These are phyloP conservation scores for Dinocampus coccinellae DNA, from an alignment of 2,888 invertebrate genomes.

Conservation along the genomic window DNA sequence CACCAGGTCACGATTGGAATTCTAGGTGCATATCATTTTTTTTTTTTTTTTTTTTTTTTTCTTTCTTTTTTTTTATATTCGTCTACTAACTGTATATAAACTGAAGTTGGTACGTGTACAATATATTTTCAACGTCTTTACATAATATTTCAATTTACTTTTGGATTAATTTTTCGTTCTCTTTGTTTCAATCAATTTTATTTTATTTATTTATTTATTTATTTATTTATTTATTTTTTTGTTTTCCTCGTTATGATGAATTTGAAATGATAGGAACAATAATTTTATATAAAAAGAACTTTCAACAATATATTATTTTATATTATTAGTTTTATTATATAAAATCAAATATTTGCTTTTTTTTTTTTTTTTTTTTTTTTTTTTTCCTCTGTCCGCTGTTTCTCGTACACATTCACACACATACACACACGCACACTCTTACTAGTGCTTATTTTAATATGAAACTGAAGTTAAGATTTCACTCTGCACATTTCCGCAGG, in stretches of 20 bases:
- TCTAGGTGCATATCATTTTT: conserved; percentile 7
- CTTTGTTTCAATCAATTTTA: no score
- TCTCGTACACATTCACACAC: no score
- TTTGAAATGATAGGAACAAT: background rate
- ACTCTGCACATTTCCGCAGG: conserved; percentile 17
- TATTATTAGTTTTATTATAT: no score
- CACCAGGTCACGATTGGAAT: conserved; percentile 23
- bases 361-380: no score
- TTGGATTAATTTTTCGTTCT: background rate
- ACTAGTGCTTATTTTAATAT: no score
- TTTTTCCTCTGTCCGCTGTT: no score
- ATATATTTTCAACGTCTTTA: background rate
- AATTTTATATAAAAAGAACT: background rate
- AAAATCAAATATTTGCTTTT: no score
- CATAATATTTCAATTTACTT: background rate
- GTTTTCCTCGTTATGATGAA: background rate
- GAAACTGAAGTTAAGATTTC: conserved; percentile 21
- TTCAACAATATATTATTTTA: no score
- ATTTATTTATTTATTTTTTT: background rate
- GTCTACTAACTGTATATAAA: conserved; percentile 1
- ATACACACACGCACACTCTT: no score
- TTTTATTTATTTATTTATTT: no score
- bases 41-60: no score
- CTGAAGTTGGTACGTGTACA: background rate
- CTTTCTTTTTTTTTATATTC: conserved; percentile 6